Percentiles rank a stretch among this genome's conserved stretches.
Evolutionary conservation across 2,797 vertebrate genomes (phyloP).

Genomic region (Labroides dimidiatus): DNA sequence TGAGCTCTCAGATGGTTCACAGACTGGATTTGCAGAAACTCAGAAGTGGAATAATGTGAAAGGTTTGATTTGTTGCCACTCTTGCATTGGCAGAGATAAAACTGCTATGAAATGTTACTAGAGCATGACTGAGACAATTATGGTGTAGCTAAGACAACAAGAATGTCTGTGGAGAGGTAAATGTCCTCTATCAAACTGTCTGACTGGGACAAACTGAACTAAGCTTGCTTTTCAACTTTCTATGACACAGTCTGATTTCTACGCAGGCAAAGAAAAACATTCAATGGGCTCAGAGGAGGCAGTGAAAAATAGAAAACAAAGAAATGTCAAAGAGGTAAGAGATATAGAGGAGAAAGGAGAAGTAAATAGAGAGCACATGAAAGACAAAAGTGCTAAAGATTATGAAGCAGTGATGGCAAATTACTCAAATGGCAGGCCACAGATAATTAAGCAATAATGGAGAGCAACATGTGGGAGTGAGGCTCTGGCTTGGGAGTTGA

Average conservation of each 20-base stretch:
- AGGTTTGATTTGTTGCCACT: slow-evolving; percentile 31
- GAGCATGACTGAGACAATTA: slow-evolving; percentile 1
- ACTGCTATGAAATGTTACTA: slow-evolving; percentile 21
- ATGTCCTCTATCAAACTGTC: slow-evolving; percentile 25
- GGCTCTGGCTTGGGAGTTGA: slow-evolving; percentile 50
- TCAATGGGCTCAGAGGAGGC: slow-evolving; percentile 38
- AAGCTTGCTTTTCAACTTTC: slow-evolving; percentile 4
- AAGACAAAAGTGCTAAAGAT: slow-evolving; percentile 40
- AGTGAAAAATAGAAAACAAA: background rate
- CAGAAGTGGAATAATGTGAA: slow-evolving; percentile 7
- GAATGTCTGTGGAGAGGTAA: background rate
- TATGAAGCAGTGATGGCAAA: slow-evolving; percentile 28
- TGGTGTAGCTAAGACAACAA: slow-evolving; percentile 9
- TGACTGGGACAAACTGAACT: slow-evolving; percentile 8
- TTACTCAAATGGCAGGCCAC: slow-evolving; percentile 68
- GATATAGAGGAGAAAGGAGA: background rate
- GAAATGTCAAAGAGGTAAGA: slow-evolving; percentile 23
- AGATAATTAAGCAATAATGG: slow-evolving; percentile 79
- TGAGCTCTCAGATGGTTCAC: slow-evolving; percentile 17
- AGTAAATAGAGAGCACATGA: slow-evolving; percentile 9
- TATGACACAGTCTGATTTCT: slow-evolving; percentile 42
- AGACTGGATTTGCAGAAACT: slow-evolving; percentile 18
- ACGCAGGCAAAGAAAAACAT: slow-evolving; percentile 30
- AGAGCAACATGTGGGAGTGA: slow-evolving; percentile 53
- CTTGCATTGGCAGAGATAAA: slow-evolving; percentile 11